Percentiles rank a stretch among this genome's conserved stretches.
Evolutionary conservation across 2,888 invertebrate species (phyloP).

Genomic region (Cephus spinipes): DNA sequence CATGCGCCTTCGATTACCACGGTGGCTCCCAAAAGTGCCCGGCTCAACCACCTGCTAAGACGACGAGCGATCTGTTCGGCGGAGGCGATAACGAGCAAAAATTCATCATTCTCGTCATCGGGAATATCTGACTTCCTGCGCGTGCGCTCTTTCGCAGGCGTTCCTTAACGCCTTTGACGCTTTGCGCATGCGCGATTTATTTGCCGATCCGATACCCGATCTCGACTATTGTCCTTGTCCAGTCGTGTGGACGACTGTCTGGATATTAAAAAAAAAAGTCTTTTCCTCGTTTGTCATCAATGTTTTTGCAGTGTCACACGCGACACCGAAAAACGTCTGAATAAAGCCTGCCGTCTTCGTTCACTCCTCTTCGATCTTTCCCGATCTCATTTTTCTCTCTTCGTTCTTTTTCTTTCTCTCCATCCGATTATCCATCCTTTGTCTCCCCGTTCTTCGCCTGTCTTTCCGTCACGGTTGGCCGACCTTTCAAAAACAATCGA

Average conservation of each 20-base stretch:
- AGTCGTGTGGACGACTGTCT: neutral
- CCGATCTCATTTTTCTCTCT: neutral
- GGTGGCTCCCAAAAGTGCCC: neutral
- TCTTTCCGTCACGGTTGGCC: conserved; percentile 23
- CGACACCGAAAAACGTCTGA: neutral
- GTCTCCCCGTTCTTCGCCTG: neutral
- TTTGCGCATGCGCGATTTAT: neutral
- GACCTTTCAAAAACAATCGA: conserved; percentile 60
- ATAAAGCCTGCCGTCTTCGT: neutral
- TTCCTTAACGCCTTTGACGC: neutral
- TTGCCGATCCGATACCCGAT: neutral
- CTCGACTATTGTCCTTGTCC: neutral
- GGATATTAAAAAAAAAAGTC: too few relatives aligned
- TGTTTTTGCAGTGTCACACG: neutral
- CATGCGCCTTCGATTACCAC: neutral
- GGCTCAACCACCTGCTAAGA: neutral
- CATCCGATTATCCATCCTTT: neutral
- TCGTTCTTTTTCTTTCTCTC: neutral
- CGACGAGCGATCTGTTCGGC: neutral
- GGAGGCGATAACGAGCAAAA: neutral
- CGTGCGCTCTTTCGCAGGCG: neutral
- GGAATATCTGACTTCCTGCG: neutral
- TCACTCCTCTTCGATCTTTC: neutral
- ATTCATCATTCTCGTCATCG: neutral
- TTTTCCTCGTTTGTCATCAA: neutral